Evolutionary conservation across 2,888 invertebrate species (phyloP), one percentile per base, ranked within the genome.

Genomic region (Aricia artaxerxes): DNA sequence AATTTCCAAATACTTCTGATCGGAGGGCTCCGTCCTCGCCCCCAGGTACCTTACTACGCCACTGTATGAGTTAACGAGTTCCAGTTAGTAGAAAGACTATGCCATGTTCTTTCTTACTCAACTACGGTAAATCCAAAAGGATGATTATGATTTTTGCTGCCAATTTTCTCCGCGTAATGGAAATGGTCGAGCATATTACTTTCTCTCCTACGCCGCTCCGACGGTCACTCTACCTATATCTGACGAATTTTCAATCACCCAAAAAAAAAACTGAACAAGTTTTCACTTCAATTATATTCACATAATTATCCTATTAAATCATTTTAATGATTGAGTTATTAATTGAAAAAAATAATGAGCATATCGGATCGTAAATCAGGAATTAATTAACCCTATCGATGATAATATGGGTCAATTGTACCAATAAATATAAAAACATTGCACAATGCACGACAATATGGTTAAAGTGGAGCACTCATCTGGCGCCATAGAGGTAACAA

Each of bases 361-460:
- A 16, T 35, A 69, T 35, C 31, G 35, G 13, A 11, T 69, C 16
- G 69, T 69, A 69, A 69, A 69, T 69, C 69, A 69, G 9, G 13
- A 69, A 38, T 69, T 69, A 69, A 69, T 69, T 35, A 69, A 69
- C 69, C 69, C 69, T 69, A 38, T 35, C 64, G 64, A 31, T 24
- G n/a, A 7, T 61, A 61, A 61, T 69, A 13, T 69, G 35, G 69
- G 69, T 69, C 69, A 69, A 69, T 69, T 38, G 35, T 69, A 16
- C 69, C 69, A 13, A 69, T 69, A 69, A 69, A 69, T 69, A 69
- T 69, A 69, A 69, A 69, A 69, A 35, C 64, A 69, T 31, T 69
- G 69, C 69, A 38, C 69, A 69, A 38, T 38, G 69, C 69, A 69
- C 69, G 69, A 69, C 64, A 69, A 31, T 35, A 38, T 69, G 69